Conservation (phyloP, 2,888 invertebrate species). For the Zhuqinia jingwanae region DNA sequence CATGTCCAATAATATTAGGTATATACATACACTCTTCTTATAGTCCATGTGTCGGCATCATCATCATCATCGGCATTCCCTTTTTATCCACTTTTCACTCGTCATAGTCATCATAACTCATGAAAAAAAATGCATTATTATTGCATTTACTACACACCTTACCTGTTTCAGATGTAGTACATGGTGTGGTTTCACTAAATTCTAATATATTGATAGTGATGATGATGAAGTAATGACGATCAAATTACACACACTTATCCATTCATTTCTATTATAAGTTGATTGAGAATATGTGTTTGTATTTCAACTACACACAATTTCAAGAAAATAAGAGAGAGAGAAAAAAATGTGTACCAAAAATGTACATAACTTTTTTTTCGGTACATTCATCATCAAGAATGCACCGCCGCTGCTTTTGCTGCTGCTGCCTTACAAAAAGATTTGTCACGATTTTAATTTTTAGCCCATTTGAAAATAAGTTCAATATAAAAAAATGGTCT, state of each 20-base stretch:
- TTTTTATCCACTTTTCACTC: constrained; percentile 19
- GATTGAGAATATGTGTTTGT: constrained; percentile 10
- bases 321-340: not conserved
- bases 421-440: not conserved
- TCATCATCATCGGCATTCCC: not conserved
- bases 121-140: constrained; percentile 27
- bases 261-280: not conserved
- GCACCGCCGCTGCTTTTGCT: not conserved
- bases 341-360: constrained; percentile 45
- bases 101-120: not conserved
- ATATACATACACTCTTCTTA: too few relatives aligned
- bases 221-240: constrained; percentile 19
- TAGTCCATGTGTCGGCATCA: too few relatives aligned
- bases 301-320: too few relatives aligned
- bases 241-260: constrained; percentile 39
- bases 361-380: constrained; percentile 7
- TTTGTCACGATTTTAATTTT: constrained; percentile 66
- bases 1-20: too few relatives aligned
- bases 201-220: constrained; percentile 22
- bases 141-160: too few relatives aligned
- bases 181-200: constrained; percentile 11
- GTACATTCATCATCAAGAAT: not conserved
- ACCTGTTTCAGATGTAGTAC: not conserved
- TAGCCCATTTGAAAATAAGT: constrained; percentile 44
- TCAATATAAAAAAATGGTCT: not conserved